Evolutionary conservation across 2,888 invertebrate species (phyloP).

Genomic region (Acleris literana): DNA sequence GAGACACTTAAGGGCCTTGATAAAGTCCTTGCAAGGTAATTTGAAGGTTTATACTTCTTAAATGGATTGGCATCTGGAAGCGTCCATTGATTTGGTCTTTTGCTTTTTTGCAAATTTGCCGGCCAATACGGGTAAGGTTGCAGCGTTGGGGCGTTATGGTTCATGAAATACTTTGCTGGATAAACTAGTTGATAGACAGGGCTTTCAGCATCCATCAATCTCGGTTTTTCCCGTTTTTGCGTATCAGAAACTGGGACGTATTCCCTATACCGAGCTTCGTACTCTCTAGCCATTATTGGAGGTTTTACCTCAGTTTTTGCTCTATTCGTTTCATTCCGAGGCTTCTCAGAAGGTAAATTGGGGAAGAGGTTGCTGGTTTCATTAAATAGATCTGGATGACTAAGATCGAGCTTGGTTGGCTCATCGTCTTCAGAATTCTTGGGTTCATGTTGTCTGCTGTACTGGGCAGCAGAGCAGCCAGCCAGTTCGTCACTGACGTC

Average conservation of each 20-base stretch:
- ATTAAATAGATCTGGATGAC: constrained; percentile 53
- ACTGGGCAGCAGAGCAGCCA: constrained; percentile 43
- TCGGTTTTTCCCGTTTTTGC: constrained; percentile 6
- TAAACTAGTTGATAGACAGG: constrained; percentile 28
- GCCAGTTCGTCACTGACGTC: constrained; percentile 45
- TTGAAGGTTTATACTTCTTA: constrained; percentile 33
- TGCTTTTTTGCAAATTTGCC: constrained; percentile 24
- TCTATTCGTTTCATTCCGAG: constrained; percentile 21
- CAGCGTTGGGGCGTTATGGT: constrained; percentile 12
- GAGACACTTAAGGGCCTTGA: not conserved
- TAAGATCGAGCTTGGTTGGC: constrained; percentile 41
- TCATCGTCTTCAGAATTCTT: constrained; percentile 44
- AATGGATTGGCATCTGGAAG: constrained; percentile 38
- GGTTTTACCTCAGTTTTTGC: constrained; percentile 5
- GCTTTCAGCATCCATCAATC: constrained; percentile 3
- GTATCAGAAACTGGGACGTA: not conserved
- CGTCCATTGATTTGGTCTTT: constrained; percentile 31
- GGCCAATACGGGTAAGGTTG: constrained; percentile 33
- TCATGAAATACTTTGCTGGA: constrained; percentile 25
- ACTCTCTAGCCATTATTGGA: constrained; percentile 21
- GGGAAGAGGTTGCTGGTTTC: constrained; percentile 64
- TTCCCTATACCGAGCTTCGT: constrained; percentile 26
- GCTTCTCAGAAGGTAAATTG: constrained; percentile 46
- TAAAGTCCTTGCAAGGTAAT: constrained; percentile 5
- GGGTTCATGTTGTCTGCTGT: constrained; percentile 39